Evolutionary conservation across 1,140 invertebrate genomes (phyloP), one percentile per base, ranked within the genome.

Genomic region (Dinothrombium tinctorium): DNA sequence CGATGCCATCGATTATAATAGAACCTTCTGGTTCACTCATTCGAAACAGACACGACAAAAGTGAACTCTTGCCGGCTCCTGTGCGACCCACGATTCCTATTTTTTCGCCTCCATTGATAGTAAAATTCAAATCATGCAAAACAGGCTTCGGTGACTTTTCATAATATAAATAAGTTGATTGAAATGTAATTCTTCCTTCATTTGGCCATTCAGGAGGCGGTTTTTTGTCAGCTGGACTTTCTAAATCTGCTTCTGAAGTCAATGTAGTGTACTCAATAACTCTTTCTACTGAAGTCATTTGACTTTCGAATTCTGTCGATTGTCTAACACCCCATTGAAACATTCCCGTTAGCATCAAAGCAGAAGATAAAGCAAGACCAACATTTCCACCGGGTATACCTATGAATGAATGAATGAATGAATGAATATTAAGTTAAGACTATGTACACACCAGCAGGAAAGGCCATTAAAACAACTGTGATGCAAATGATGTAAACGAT

Each of bases 31-130:
- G 67, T 49, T 72, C 71, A 9, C 65, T 62, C 41, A 89, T 51
- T 37, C 81, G 65, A 51, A 89, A 87, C 1, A 89, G 54, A 1
- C 78, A 73, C 20, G 73, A 62, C 40, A 86, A 78, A 3, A 90
- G 59, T 0, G 83, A 87, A 0, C 79, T 82, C 56, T 92, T 92
- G 11, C 86, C 86, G 26, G 84, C 82, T 1, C 86, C 86, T 7
- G 78, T 83, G 52, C 77, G 63, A 3, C 82, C 82, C 14, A 83
- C 79, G 42, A 86, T 75, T 2, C 79, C 75, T 39, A 82, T 66
- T 53, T 81, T 69, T 76, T 59, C 57, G 37, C 51, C 51, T 9
- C 49, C 23, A 4, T 41, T 2, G 19, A 58, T 57, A 7, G 31
- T 33, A 38, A 50, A 51, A 21, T 40, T 46, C 14, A 59, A 47